phyloP scores from a whole-genome alignment of 1,140 invertebrate species.

The Danaus plexippus region DNA sequence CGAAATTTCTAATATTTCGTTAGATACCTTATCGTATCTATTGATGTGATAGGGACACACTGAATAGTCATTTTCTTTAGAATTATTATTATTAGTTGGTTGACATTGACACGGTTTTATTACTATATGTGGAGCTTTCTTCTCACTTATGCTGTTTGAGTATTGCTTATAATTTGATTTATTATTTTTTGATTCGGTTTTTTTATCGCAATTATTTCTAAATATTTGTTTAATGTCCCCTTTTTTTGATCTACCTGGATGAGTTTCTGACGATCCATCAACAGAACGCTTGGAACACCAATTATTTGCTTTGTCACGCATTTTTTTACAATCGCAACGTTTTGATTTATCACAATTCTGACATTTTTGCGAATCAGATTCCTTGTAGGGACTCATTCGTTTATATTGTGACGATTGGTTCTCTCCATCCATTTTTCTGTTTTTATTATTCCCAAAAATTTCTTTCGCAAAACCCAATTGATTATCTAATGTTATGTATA shows the following conservation, averaged over 20 bases:
- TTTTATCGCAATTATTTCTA: background rate
- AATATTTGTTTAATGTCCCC: background rate
- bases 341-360: too few species aligned
- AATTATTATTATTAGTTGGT: slow-evolving; percentile 1
- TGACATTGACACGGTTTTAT: slow-evolving; percentile 22
- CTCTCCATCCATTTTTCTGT: too few species aligned
- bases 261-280: too few species aligned
- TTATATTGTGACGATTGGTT: too few species aligned
- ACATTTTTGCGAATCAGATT: too few species aligned
- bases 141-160: background rate
- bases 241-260: too few species aligned
- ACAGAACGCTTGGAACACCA: slow-evolving; percentile 11
- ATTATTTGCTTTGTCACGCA: slow-evolving; percentile 16
- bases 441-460: slow-evolving; percentile 19
- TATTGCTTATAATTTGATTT: background rate
- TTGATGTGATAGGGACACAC: slow-evolving; percentile 28
- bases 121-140: slow-evolving; percentile 23
- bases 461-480: slow-evolving; percentile 14
- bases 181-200: background rate
- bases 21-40: slow-evolving; percentile 26
- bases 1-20: slow-evolving; percentile 34
- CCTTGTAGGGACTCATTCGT: too few species aligned
- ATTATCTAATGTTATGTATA: slow-evolving; percentile 29
- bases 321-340: slow-evolving; percentile 30
- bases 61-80: slow-evolving; percentile 16